A percentile compares a stretch with the other conserved stretches of the same genome.
These are phyloP conservation scores for Harpalus rubripes DNA, from an alignment of 2,888 invertebrate species.

Conservation along the genomic window DNA sequence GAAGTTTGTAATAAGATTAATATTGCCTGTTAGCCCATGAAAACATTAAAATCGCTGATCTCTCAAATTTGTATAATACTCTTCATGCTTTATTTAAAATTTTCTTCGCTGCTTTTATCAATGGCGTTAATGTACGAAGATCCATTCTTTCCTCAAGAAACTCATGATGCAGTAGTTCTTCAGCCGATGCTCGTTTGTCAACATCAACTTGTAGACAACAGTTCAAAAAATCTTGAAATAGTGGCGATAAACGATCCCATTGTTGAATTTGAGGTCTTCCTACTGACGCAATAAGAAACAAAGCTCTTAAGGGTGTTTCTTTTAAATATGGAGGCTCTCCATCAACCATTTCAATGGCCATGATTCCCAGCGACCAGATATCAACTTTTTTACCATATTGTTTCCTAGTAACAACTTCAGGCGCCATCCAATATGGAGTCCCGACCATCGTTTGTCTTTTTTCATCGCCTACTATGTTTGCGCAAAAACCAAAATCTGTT, in stretches of 20 bases:
- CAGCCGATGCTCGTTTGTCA: slow-evolving; percentile 87
- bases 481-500: slow-evolving; percentile 99
- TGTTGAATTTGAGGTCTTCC: slow-evolving; percentile 95
- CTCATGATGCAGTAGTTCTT: slow-evolving; percentile 87
- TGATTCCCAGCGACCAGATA: slow-evolving; percentile 97
- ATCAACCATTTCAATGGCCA: slow-evolving; percentile 98
- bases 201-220: slow-evolving; percentile 93
- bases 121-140: slow-evolving; percentile 89
- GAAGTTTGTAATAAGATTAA: background rate
- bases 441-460: slow-evolving; percentile 98
- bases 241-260: slow-evolving; percentile 87
- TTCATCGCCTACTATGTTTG: slow-evolving; percentile 95
- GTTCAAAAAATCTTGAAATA: slow-evolving; percentile 91
- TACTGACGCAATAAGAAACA: slow-evolving; percentile 97
- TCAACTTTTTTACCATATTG: slow-evolving; percentile 96
- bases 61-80: slow-evolving; percentile 43
- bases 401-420: slow-evolving; percentile 94
- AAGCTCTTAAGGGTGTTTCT: slow-evolving; percentile 93
- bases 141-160: slow-evolving; percentile 90
- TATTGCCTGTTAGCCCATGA: background rate
- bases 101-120: slow-evolving; percentile 94
- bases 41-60: slow-evolving; percentile 21
- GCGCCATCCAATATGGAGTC: slow-evolving; percentile 99
- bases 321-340: slow-evolving; percentile 98
- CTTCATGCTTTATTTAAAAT: slow-evolving; percentile 83